Conservation (phyloP, 1,140 invertebrate species). For the Nymphalis io region DNA sequence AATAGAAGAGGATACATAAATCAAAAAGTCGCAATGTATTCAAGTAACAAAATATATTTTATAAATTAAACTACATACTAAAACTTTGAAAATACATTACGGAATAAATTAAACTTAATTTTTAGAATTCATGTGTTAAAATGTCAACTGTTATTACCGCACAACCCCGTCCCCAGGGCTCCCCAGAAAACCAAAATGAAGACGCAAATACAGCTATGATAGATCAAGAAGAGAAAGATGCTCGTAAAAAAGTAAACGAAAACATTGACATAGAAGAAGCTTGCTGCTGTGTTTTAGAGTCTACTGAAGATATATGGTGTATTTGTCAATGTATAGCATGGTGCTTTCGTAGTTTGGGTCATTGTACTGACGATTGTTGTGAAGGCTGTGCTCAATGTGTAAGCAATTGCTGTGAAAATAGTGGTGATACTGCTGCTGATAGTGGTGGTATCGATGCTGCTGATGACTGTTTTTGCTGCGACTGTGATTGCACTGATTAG, state of each 20-base stretch:
- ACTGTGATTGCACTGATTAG: slow-evolving; percentile 12
- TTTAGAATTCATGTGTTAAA: neutral
- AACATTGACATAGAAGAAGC: neutral
- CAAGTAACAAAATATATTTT: no score
- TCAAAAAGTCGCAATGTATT: no score
- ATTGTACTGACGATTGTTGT: neutral
- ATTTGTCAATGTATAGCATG: slow-evolving; percentile 3
- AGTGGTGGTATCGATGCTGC: neutral
- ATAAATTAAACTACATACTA: no score
- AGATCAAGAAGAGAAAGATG: neutral
- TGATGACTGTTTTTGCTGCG: slow-evolving; percentile 5
- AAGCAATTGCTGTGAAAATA: neutral
- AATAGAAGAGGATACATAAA: no score
- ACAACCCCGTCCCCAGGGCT: neutral
- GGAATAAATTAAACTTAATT: no score
- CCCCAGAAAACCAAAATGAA: neutral
- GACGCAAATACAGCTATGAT: neutral
- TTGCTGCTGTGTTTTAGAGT: slow-evolving; percentile 8
- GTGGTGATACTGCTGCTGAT: neutral
- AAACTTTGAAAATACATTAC: no score
- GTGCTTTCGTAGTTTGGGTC: neutral
- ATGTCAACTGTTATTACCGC: neutral
- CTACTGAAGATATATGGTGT: neutral
- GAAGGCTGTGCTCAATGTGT: neutral
- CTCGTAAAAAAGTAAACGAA: slow-evolving; percentile 13